Conservation (phyloP, 2,113 vertebrate species). For the Pyxicephalus adspersus region DNA sequence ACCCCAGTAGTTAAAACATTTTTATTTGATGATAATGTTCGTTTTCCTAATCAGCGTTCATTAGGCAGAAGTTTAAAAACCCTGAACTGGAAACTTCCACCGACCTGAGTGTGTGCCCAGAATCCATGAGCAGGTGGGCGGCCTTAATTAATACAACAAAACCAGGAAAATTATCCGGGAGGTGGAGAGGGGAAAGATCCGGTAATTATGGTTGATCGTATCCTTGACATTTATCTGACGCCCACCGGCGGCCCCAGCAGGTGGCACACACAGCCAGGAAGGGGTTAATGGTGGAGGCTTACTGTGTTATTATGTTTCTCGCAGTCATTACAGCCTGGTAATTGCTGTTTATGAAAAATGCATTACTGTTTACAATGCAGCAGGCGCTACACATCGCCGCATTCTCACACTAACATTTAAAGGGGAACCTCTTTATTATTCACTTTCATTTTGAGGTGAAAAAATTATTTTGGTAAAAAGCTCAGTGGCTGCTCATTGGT, state of each 20-base stretch:
- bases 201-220: constrained; percentile 21
- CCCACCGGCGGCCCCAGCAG: not conserved
- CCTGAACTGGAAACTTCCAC: not conserved
- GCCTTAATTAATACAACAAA: constrained; percentile 11
- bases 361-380: constrained; percentile 7
- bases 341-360: not conserved
- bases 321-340: not conserved
- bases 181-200: not conserved
- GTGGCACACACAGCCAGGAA: not conserved
- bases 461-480: too few species aligned
- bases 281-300: not conserved
- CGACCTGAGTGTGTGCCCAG: not conserved
- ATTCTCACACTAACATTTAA: too few species aligned
- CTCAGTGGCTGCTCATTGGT: too few species aligned
- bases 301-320: not conserved
- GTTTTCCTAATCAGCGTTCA: not conserved
- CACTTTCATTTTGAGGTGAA: too few species aligned
- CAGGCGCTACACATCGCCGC: too few species aligned
- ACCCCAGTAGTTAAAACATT: too few species aligned
- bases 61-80: not conserved
- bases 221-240: not conserved
- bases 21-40: too few species aligned
- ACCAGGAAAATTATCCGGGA: constrained; percentile 18
- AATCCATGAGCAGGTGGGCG: not conserved
- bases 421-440: too few species aligned